Conservation (phyloP, 2,113 vertebrate species). For the Cinclus cinclus region DNA sequence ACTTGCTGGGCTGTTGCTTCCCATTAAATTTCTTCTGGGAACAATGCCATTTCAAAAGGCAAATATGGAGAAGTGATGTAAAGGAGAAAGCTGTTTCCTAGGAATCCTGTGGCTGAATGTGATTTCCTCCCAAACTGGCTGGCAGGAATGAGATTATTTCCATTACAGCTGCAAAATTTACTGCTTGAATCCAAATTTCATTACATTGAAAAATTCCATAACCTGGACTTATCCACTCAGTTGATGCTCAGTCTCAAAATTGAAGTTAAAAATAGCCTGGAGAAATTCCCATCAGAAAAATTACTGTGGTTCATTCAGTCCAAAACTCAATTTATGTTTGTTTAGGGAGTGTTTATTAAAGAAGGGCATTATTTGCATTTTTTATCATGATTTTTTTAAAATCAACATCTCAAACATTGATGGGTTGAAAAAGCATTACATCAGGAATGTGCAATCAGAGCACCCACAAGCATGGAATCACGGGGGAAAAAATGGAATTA, state of each 20-base stretch:
- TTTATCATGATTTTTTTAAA: background rate
- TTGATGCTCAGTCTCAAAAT: background rate
- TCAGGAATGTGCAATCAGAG: background rate
- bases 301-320: background rate
- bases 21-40: background rate
- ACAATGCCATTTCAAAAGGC: fast-evolving
- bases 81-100: background rate
- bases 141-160: background rate
- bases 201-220: background rate
- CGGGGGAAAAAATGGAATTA: background rate
- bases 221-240: background rate
- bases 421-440: background rate
- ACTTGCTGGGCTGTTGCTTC: background rate
- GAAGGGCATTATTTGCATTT: background rate
- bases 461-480: fast-evolving
- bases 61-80: background rate
- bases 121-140: background rate
- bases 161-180: background rate
- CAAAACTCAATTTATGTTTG: background rate
- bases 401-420: background rate
- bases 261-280: background rate
- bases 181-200: background rate
- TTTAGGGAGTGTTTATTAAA: background rate
- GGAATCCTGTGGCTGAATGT: background rate
- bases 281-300: background rate